Conservation (phyloP, 2,797 vertebrate species). For the Uromys caudimaculatus region DNA sequence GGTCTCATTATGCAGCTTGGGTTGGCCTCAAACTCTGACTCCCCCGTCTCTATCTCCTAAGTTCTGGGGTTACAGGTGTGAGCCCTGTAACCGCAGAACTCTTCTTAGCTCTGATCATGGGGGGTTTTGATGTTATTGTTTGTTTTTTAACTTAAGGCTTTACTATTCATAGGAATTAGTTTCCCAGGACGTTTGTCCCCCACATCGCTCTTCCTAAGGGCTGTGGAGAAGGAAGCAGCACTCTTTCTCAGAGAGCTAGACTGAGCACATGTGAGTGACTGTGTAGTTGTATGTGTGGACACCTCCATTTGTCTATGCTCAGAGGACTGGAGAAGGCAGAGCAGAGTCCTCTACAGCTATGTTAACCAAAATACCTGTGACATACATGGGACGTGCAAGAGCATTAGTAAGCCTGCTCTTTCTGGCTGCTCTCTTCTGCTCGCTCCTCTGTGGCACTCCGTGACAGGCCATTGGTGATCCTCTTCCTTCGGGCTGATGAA, state of each 20-base stretch:
- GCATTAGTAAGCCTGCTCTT: not conserved
- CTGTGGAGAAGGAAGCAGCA: not conserved
- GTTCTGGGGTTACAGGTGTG: not conserved
- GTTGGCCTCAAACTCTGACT: not conserved
- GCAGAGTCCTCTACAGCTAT: not conserved
- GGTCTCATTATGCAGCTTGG: not conserved
- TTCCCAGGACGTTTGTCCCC: not conserved
- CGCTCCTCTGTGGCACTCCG: not conserved
- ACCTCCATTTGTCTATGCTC: not conserved
- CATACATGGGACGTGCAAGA: not conserved
- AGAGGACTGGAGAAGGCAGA: not conserved
- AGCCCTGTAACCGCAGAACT: no score
- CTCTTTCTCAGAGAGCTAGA: not conserved
- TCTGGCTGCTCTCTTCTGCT: not conserved
- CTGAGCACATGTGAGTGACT: fast-evolving
- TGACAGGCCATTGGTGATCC: not conserved
- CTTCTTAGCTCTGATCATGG: not conserved
- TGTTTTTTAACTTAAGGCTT: not conserved
- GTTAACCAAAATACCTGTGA: not conserved
- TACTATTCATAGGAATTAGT: not conserved
- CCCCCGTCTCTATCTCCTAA: not conserved
- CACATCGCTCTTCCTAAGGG: not conserved
- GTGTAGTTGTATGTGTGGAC: not conserved
- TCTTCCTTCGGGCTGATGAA: not conserved
- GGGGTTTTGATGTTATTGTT: not conserved